These are phyloP conservation scores for Agelaius phoeniceus DNA, from an alignment of 2,113 vertebrate genomes.

Conservation along the genomic window DNA sequence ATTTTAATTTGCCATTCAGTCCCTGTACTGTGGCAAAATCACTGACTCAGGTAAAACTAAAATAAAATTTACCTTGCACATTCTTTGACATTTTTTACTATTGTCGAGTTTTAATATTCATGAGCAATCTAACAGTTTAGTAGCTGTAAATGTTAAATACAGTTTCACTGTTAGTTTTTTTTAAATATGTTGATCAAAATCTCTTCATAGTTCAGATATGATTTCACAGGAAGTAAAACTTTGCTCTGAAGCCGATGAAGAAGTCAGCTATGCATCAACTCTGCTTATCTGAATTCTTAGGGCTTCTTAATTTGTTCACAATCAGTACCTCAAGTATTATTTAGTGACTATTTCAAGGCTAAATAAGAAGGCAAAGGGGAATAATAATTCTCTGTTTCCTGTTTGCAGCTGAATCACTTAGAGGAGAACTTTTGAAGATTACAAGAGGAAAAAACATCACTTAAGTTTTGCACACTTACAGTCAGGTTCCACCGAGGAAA, in stretches of 20 bases:
- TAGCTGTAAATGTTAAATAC: background rate
- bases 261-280: constrained; percentile 67
- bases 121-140: background rate
- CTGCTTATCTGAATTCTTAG: background rate
- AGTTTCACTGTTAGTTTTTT: background rate
- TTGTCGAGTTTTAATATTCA: background rate
- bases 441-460: background rate
- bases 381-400: background rate
- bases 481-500: background rate
- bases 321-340: background rate
- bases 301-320: background rate
- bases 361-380: background rate
- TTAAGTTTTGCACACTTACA: background rate
- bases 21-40: constrained; percentile 32
- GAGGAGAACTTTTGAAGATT: background rate
- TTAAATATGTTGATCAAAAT: background rate
- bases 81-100: background rate
- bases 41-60: constrained; percentile 58
- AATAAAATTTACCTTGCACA: background rate
- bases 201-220: constrained; percentile 61
- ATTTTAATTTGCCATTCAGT: constrained; percentile 60
- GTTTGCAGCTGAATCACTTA: background rate
- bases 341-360: background rate
- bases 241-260: constrained; percentile 61
- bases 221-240: constrained; percentile 65